Percentiles rank a stretch among this genome's conserved stretches.
These are phyloP conservation scores for Anthonomus grandis DNA, from an alignment of 1,140 invertebrate species.

Conservation along the genomic window DNA sequence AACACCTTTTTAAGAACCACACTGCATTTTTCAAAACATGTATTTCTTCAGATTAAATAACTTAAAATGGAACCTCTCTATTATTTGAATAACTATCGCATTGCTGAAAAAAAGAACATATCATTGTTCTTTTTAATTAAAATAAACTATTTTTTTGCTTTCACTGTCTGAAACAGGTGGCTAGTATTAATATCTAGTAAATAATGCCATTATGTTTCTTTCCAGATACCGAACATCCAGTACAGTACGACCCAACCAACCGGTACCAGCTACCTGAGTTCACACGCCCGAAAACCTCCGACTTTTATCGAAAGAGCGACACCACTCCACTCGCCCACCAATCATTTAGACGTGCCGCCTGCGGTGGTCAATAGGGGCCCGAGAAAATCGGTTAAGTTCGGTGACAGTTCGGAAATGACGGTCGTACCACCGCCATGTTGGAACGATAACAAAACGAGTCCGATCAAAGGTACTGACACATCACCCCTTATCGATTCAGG, in stretches of 20 bases:
- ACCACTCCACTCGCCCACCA: conserved; percentile 37
- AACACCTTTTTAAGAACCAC: too few relatives aligned
- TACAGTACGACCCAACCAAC: conserved; percentile 45
- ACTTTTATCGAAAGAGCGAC: conserved; percentile 44
- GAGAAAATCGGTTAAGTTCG: conserved; percentile 46
- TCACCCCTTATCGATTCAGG: conserved; percentile 40
- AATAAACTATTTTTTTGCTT: too few relatives aligned
- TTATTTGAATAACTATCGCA: too few relatives aligned
- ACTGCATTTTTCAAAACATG: too few relatives aligned
- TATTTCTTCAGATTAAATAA: too few relatives aligned
- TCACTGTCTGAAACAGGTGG: too few relatives aligned
- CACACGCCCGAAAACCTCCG: conserved; percentile 32
- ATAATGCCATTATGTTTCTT: too few relatives aligned
- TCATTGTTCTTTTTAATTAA: too few relatives aligned
- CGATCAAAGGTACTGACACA: conserved; percentile 37
- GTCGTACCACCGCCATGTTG: conserved; percentile 35
- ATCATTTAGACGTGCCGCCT: conserved; percentile 33
- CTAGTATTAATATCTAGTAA: too few relatives aligned
- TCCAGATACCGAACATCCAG: conserved; percentile 45
- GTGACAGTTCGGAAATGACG: conserved; percentile 38
- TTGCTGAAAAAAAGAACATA: too few relatives aligned
- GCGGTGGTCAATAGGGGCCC: conserved; percentile 34
- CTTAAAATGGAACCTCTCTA: too few relatives aligned
- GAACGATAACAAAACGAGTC: conserved; percentile 41
- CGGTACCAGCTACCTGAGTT: conserved; percentile 45